These are phyloP conservation scores for Aleadryas rufinucha DNA, from an alignment of 2,113 vertebrate species.

Conservation along the genomic window DNA sequence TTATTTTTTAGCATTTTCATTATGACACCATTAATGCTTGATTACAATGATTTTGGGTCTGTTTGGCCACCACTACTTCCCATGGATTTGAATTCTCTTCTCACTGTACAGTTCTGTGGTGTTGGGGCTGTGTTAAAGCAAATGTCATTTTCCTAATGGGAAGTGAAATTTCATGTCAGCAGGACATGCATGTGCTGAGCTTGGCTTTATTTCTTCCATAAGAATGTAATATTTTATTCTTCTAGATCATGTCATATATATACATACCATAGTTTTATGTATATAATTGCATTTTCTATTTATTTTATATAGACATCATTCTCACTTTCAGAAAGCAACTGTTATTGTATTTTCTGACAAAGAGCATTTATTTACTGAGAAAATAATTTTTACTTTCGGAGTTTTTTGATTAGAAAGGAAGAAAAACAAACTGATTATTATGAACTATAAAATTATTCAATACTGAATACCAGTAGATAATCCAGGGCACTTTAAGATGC, in stretches of 20 bases:
- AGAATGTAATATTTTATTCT: not conserved
- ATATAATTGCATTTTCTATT: not conserved
- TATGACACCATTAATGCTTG: not conserved
- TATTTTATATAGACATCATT: not conserved
- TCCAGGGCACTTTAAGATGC: not conserved
- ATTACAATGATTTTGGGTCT: not conserved
- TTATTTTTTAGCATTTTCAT: not conserved
- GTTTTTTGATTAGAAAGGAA: not conserved
- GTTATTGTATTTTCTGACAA: not conserved
- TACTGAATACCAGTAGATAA: not conserved
- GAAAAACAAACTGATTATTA: not conserved
- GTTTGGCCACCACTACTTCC: not conserved
- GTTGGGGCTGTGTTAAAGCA: not conserved
- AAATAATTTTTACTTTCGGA: not conserved
- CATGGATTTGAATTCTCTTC: not conserved
- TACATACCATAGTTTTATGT: not conserved
- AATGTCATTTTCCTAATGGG: not conserved
- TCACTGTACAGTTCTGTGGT: not conserved
- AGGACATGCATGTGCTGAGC: not conserved
- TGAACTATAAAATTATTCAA: not conserved
- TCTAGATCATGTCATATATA: not conserved
- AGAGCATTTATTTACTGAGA: not conserved
- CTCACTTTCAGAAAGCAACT: not conserved
- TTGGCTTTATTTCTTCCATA: not conserved
- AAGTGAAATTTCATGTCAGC: not conserved